Evolutionary conservation across 1,140 invertebrate genomes (phyloP), one percentile per base, ranked within the genome.

Genomic region (Diabrotica virgifera): DNA sequence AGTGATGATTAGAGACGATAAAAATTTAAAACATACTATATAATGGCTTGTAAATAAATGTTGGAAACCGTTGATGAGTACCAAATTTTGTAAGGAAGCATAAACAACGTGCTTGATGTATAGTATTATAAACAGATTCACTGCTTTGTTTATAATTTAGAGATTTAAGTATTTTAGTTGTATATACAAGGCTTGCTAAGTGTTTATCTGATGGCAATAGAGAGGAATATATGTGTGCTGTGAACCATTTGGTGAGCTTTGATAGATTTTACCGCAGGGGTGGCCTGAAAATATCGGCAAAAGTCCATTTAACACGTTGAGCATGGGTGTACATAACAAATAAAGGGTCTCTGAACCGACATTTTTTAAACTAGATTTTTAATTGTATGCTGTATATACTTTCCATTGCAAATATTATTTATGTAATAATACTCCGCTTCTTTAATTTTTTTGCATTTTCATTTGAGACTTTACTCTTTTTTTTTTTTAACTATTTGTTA

Each of bases 141-240:
- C 70, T 67, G 71, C 68, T 68, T 64, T 64, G 74, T 76, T 76
- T 76, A 76, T 71, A 73, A 68, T 72, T 70, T 68, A 62, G 60
- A 65, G 68, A 60, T 72, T 75, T 76, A 73, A 76, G 71, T 74
- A 74, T 76, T 74, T 64, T 66, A 68, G 70, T 74, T 74, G 73
- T 76, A 69, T 76, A 74, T 71, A 72, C 67, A 72, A 59, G 67
- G 66, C 54, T 63, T 66, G 69, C 64, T 72, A 73, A 71, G 70
- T 72, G 72, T 76, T 76, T 74, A 72, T 57, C 67, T 50, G 65
- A 67, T 53, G 36, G 9, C 52, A 61, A 62, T 52, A 54, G 60
- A 62, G 8, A 58, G 12, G 36, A 46, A 13, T 62, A 12, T 60
- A 51, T 51, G 46, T 13, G 13, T 52, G 59, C 40, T 46, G 40